A percentile compares a stretch with the other conserved stretches of the same genome.
Evolutionary conservation across 2,113 vertebrate genomes (phyloP).

Genomic region (Ariopsis seemanni): DNA sequence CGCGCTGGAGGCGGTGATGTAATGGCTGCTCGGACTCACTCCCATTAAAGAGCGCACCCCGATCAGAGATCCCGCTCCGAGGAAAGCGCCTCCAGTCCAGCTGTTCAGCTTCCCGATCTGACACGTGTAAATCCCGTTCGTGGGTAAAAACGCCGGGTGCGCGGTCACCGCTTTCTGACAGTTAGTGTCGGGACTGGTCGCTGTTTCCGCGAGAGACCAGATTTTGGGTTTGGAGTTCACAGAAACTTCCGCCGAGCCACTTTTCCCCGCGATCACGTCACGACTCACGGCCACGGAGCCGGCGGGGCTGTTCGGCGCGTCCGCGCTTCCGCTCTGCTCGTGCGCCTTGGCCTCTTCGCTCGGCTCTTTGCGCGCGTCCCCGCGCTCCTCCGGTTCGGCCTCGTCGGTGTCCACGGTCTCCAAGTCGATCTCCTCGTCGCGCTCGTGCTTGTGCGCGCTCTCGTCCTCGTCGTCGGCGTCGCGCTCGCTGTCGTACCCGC

Average conservation of each 20-base stretch:
- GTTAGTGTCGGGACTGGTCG: constrained; percentile 87
- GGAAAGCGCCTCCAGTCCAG: constrained; percentile 95
- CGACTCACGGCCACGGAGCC: constrained; percentile 77
- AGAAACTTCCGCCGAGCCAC: constrained; percentile 69
- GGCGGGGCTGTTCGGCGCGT: constrained; percentile 70
- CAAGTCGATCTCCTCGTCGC: constrained; percentile 95
- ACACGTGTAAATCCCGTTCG: constrained; percentile 97
- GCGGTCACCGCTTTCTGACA: constrained; percentile 72
- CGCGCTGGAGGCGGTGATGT: constrained; percentile 79
- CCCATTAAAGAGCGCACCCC: constrained; percentile 92
- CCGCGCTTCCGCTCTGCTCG: constrained; percentile 63
- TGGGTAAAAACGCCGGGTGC: constrained; percentile 92
- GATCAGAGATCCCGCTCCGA: constrained; percentile 92
- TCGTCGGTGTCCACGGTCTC: constrained; percentile 97
- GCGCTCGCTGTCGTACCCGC: constrained; percentile 93
- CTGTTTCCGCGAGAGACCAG: constrained; percentile 97
- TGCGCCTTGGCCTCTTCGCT: constrained; percentile 75
- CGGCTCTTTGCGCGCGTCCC: constrained; percentile 78
- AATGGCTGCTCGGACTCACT: constrained; percentile 79
- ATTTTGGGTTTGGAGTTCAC: constrained; percentile 94
- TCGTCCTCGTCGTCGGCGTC: constrained; percentile 87
- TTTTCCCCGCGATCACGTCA: constrained; percentile 74
- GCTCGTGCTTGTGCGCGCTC: constrained; percentile 61
- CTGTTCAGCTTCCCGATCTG: constrained; percentile 97
- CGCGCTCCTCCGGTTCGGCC: constrained; percentile 81